A percentile compares a stretch with the other conserved stretches of the same genome.
phyloP scores from a whole-genome alignment of 2,113 vertebrate species.

The Atrichornis clamosus region DNA sequence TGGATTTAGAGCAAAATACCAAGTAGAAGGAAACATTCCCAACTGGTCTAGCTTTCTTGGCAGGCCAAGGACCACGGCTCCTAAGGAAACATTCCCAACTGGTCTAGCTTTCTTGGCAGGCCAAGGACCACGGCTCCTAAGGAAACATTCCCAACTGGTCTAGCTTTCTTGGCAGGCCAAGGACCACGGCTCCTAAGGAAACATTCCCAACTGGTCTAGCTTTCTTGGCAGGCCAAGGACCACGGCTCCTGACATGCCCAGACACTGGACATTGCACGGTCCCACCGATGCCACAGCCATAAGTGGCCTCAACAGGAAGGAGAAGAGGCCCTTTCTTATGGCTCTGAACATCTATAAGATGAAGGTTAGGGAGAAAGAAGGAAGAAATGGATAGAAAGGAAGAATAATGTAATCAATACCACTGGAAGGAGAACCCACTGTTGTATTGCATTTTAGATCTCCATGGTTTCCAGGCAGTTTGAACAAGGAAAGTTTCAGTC shows the following conservation, averaged over 20 bases:
- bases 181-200: too few species aligned
- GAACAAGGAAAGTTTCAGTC: neutral
- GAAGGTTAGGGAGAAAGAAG: neutral
- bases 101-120: neutral
- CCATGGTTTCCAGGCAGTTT: neutral
- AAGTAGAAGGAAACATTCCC: neutral
- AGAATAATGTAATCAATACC: neutral
- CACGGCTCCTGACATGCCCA: neutral
- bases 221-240: neutral
- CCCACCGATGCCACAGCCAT: neutral
- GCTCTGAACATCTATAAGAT: neutral
- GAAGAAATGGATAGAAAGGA: neutral
- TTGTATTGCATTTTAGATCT: neutral
- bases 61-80: neutral
- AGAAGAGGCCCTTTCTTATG: neutral
- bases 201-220: neutral
- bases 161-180: neutral
- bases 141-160: neutral
- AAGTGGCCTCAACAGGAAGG: neutral
- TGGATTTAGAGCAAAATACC: neutral
- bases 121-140: too few species aligned
- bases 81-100: neutral
- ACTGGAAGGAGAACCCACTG: neutral
- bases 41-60: neutral
- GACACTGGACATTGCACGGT: rapidly evolving